Conservation (phyloP, 1,140 invertebrate genomes). For the Trichonephila clavata region DNA sequence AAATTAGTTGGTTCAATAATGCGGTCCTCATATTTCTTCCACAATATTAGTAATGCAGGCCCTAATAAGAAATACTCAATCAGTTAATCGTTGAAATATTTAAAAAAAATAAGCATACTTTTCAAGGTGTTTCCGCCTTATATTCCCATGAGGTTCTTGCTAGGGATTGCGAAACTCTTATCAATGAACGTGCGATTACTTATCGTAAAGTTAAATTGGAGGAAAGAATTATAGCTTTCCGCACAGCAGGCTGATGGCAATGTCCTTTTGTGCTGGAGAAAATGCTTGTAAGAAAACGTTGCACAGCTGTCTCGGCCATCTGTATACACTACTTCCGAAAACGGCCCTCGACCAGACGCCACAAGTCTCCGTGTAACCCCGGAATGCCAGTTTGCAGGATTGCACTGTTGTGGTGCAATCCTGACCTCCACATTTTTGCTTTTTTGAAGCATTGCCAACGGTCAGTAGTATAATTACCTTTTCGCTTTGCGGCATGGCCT, state of each 20-base stretch:
- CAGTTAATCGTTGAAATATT: too few species aligned
- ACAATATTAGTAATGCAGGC: too few species aligned
- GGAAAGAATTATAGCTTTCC: background rate
- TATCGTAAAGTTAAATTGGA: too few species aligned
- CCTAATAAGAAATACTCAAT: too few species aligned
- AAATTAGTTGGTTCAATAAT: too few species aligned
- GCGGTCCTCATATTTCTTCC: too few species aligned
- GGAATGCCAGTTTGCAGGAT: background rate
- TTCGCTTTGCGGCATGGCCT: background rate
- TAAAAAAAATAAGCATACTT: too few species aligned
- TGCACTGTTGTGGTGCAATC: background rate
- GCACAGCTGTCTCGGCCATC: constrained; percentile 1
- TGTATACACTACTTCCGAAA: background rate
- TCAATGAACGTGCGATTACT: too few species aligned
- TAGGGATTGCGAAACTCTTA: too few species aligned
- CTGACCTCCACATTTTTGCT: background rate
- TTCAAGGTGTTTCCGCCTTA: too few species aligned
- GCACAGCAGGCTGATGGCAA: background rate
- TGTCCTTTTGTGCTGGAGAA: background rate
- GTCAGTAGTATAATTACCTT: background rate
- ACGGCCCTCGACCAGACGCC: background rate
- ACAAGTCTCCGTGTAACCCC: background rate
- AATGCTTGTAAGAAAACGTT: background rate
- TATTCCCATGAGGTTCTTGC: too few species aligned
- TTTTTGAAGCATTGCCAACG: background rate